Evolutionary conservation across 1,140 invertebrate species (phyloP), one percentile per base, ranked within the genome.

Genomic region (Lethocerus indicus): DNA sequence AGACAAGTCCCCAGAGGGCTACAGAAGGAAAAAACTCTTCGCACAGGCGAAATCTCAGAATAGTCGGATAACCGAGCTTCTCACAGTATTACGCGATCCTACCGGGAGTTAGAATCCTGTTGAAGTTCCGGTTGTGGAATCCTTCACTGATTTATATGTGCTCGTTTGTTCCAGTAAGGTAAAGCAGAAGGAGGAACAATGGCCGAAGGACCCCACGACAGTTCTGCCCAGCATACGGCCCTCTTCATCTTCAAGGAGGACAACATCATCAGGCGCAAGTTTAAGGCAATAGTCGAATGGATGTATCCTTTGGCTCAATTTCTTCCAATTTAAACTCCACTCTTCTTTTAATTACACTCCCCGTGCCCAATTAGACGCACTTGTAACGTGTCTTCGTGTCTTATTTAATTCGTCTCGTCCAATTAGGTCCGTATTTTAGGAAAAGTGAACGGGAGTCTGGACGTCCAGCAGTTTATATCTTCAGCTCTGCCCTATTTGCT

Each of bases 281-380:
- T 41, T 26, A 53, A 53, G 36, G 39, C 52, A 1, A 49, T 53
- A 24, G 52, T 50, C 2, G 37, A 42, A 29, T 53, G 52, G 52
- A 14, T 44, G 52, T 53, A 53, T 53, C 52, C 52, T 53, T 50
- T 53, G 2, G 1, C 23, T 25, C 21, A 47, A 23, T 35, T 13
- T 14, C 16, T n/a, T 25, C 7, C 36, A 3, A 39, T 25, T 7
- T 25, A 7, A 21, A 20, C 24, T n/a, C 7, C 12, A 24, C 16
- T 4, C 9, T 25, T 25, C 14, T 7, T 40, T 40, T 12, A 12
- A 12, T 32, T 32, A 16, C 29, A n/a, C 13, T 40, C 13, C 7
- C 7, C 7, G 7, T 40, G 7, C 7, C 13, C 6, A 18, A 9
- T 40, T 9, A 6, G 7, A n/a, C 13, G 7, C 13, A n/a, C 6